Conservation (phyloP, 1,140 invertebrate genomes). For the Mylabris phalerata region DNA sequence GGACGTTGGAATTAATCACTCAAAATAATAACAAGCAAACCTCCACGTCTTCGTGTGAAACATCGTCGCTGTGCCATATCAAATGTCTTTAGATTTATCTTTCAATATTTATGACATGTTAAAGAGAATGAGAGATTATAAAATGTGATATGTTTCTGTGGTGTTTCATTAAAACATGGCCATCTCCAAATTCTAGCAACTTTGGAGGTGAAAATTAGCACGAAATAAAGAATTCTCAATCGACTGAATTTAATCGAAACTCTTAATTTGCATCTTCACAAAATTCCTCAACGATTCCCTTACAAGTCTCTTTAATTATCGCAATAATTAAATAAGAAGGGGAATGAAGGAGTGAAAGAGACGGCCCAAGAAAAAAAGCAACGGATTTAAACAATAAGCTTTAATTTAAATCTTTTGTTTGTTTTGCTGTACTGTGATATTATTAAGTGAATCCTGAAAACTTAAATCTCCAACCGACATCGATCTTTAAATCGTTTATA, state of each 20-base stretch:
- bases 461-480: too few relatives aligned
- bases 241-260: not conserved
- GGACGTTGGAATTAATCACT: not conserved
- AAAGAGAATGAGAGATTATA: conserved; percentile 16
- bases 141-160: conserved; percentile 27
- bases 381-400: too few relatives aligned
- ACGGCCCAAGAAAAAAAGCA: too few relatives aligned
- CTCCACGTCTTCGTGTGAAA: not conserved
- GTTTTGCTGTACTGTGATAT: too few relatives aligned
- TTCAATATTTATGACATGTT: not conserved
- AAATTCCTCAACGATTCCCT: not conserved
- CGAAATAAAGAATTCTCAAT: not conserved
- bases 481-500: too few relatives aligned
- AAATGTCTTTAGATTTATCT: too few relatives aligned
- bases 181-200: not conserved
- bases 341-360: not conserved
- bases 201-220: not conserved
- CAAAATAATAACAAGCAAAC: conserved; percentile 1
- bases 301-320: not conserved
- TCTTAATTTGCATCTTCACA: not conserved
- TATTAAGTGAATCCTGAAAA: too few relatives aligned
- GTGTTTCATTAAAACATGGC: not conserved
- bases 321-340: not conserved
- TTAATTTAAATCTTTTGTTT: too few relatives aligned
- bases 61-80: too few relatives aligned